Evolutionary conservation across 2,797 vertebrate species (phyloP), one percentile per base, ranked within the genome.

Genomic region (Hybognathus amarus): DNA sequence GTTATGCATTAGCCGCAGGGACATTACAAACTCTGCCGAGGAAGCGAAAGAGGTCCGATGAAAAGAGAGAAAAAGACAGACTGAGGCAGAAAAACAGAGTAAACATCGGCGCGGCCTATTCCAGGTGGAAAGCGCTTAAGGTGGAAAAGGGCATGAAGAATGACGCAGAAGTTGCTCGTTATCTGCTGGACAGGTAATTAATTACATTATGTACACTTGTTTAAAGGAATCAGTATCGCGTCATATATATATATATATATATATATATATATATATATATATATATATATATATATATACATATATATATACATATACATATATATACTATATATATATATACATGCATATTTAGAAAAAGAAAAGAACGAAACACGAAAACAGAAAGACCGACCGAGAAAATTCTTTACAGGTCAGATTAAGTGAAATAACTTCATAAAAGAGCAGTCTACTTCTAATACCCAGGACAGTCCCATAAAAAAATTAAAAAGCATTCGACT

Each of bases 91-190:
- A 61, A 63, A 27, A 61, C 56, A 45, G 75, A 45, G 38, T 77
- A 45, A 42, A 77, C 75, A 45, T 77, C 15, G 75, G 75, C 38
- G 17, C 24, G 38, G 75, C 75, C 24, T 77, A 77, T 22, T 63
- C 24, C n/a, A 77, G 56, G 27, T 77, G 75, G 75, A 77, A 77
- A 63, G 75, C 75, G n/a, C 75, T 77, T 5, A 77, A 61, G 40
- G 10, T 4, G 24, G 38, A 77, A 56, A 77, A 22, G 13, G 75
- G 75, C 56, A 4, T 77, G n/a, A 77, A 63, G 75, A 77, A 63
- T 17, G 75, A 77, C 75, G 75, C 38, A 38, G 56, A 77, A 24
- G 56, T 77, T 30, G 75, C 75, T 63, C 30, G 38, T 45, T 77
- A 45, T 63, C 75, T 77, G 38, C 75, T 77, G 75, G 56, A 77